phyloP scores from a whole-genome alignment of 2,888 invertebrate species.

The Salpingus planirostris region DNA sequence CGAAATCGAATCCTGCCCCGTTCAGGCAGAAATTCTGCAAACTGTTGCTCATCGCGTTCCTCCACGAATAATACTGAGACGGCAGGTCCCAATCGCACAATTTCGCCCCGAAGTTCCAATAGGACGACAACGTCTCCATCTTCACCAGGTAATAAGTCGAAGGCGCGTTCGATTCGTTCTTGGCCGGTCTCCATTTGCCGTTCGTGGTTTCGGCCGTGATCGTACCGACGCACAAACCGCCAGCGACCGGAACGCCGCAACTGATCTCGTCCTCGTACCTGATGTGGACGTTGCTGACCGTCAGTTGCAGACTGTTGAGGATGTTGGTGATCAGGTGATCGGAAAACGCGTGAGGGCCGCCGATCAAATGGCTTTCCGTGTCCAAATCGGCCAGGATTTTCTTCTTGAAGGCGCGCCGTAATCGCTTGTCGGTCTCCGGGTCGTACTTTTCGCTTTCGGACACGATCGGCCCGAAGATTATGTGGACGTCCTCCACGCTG shows the following conservation, averaged over 20 bases:
- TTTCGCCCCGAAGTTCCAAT: constrained; percentile 60
- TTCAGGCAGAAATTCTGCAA: constrained; percentile 69
- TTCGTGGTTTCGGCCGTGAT: constrained; percentile 74
- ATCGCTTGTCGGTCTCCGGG: constrained; percentile 60
- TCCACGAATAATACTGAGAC: constrained; percentile 61
- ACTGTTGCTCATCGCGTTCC: constrained; percentile 65
- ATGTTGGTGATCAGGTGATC: constrained; percentile 67
- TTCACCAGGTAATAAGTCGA: constrained; percentile 61
- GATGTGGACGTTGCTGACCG: constrained; percentile 68
- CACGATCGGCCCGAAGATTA: constrained; percentile 67
- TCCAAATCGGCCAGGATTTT: constrained; percentile 61
- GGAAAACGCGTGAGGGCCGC: constrained; percentile 58
- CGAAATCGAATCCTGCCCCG: constrained; percentile 68
- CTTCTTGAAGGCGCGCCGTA: constrained; percentile 63
- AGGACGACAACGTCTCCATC: constrained; percentile 65
- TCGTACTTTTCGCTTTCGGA: constrained; percentile 55
- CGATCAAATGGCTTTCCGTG: constrained; percentile 49
- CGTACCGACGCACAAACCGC: constrained; percentile 68
- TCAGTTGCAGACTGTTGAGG: constrained; percentile 71
- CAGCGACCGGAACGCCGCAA: constrained; percentile 58
- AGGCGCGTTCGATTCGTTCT: constrained; percentile 38
- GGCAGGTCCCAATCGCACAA: constrained; percentile 47
- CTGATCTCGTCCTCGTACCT: constrained; percentile 70
- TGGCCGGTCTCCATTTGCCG: constrained; percentile 69
- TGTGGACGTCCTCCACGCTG: constrained; percentile 66